Conservation (phyloP, 2,113 vertebrate species). For the Melanocharis versteri region DNA sequence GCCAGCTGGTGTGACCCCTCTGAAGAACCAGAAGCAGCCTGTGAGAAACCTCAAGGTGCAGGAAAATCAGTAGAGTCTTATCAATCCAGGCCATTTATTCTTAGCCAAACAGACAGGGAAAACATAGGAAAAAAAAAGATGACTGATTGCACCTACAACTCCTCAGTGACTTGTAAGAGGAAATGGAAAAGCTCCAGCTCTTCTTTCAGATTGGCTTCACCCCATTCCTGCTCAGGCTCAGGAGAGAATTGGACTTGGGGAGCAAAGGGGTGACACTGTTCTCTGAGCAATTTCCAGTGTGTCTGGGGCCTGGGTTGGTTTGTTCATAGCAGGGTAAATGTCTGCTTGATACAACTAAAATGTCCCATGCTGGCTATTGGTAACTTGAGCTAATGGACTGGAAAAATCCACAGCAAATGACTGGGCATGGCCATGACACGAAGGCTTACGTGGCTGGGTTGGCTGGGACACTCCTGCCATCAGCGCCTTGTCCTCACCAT, state of each 20-base stretch:
- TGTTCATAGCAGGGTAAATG: background rate
- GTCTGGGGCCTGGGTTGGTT: background rate
- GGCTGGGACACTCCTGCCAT: background rate
- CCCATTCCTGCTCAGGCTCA: rapidly evolving
- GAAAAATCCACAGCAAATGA: background rate
- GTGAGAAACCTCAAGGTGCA: background rate
- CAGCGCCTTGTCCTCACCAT: background rate
- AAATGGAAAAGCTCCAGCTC: background rate
- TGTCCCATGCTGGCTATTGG: background rate
- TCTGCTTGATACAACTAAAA: background rate
- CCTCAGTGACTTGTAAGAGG: background rate
- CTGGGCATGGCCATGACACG: background rate
- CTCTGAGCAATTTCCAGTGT: background rate
- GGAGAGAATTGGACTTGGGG: background rate
- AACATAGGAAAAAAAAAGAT: background rate
- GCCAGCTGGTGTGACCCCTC: background rate
- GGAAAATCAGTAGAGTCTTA: background rate
- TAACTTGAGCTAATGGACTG: background rate
- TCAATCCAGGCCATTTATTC: background rate
- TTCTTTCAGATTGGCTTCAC: background rate
- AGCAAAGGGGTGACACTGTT: background rate
- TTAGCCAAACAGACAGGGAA: background rate
- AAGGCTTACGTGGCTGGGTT: background rate
- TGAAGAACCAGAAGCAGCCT: background rate
- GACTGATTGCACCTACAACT: background rate